Base-by-base conservation (phyloP, 2,797 vertebrate species). In the Acanthurus lineatus region DNA sequence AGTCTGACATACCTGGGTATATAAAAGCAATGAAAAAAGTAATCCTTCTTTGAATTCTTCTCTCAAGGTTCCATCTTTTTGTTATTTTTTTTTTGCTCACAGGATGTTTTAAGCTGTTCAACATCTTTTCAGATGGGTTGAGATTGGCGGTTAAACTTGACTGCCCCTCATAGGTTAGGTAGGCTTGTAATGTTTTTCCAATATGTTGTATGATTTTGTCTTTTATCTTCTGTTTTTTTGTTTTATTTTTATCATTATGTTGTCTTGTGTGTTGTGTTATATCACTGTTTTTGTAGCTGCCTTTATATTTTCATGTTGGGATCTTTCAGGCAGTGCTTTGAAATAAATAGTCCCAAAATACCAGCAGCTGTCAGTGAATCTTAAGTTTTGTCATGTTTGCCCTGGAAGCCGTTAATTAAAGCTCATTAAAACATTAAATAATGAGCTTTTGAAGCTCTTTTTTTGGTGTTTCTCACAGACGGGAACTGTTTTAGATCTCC, bases 11-110 rank as follows among this genome's bases (percentile, higher is more conserved):
- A 7, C 28, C 16, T n/a, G 15, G 74, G 69, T 67, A 62, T 63
- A 80, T 40, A 38, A 61, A 76, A 12, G 48, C 60, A 72, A 57
- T 73, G 32, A 67, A 48, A 35, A 40, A 38, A 57, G 5, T 60
- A 32, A 52, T 59, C 53, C n/a, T 15, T 20, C 12, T 75, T 40
- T 51, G 16, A 67, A 62, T 54, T 52, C 14, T 61, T 14, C 6
- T 1, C 53, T n/a, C 8, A 53, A 28, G 22, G 59, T 54, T 64
- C 22, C 10, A 9, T 57, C 15, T 35, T 35, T 35, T 35, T 35
- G 32, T 35, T 5, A 14, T 44, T 70, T 20, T 6, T 16, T 59
- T 22, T 35, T 32, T 15, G 40, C 14, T 48, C 20, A 45, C 19
- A 44, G 52, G 19, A n/a, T 54, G 5, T 68, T 52, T 61, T 0